Percentiles rank a stretch among this genome's conserved stretches.
Evolutionary conservation across 2,888 invertebrate species (phyloP).

Genomic region (Macrophya alboannulata): DNA sequence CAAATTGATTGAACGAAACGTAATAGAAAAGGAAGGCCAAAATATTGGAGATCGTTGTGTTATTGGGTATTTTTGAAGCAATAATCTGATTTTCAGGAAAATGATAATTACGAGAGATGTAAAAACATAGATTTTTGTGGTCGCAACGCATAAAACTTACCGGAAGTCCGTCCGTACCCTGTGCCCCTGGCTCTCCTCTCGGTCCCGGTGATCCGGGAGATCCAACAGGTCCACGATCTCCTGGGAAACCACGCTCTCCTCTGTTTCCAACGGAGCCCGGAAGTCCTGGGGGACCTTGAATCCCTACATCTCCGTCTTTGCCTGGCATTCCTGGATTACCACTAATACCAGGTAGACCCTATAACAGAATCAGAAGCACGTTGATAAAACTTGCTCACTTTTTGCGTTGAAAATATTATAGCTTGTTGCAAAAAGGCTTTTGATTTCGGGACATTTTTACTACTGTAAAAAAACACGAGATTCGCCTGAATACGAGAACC

Average conservation of each 20-base stretch:
- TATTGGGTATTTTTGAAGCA: background rate
- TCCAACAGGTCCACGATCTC: slow-evolving; percentile 88
- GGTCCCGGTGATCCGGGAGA: slow-evolving; percentile 85
- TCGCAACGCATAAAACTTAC: slow-evolving; percentile 78
- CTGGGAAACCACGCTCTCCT: slow-evolving; percentile 88
- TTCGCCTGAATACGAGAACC: too few relatives aligned
- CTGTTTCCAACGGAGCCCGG: slow-evolving; percentile 82
- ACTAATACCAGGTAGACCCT: slow-evolving; percentile 89
- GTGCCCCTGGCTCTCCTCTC: slow-evolving; percentile 85
- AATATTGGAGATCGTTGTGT: slow-evolving; percentile 22
- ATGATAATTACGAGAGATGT: background rate
- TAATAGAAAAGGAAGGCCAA: slow-evolving; percentile 30
- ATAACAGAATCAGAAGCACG: slow-evolving; percentile 41
- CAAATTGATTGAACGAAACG: background rate
- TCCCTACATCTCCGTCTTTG: slow-evolving; percentile 91
- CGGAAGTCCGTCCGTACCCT: slow-evolving; percentile 87
- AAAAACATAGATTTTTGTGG: background rate
- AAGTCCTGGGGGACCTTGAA: slow-evolving; percentile 84
- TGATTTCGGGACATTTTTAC: too few relatives aligned
- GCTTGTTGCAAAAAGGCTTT: too few relatives aligned
- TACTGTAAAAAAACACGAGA: too few relatives aligned
- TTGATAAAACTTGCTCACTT: background rate
- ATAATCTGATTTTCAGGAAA: background rate
- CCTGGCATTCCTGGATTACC: slow-evolving; percentile 89
- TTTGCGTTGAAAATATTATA: background rate